These are phyloP conservation scores for Australoheros facetus DNA, from an alignment of 2,797 vertebrate genomes.

Conservation along the genomic window DNA sequence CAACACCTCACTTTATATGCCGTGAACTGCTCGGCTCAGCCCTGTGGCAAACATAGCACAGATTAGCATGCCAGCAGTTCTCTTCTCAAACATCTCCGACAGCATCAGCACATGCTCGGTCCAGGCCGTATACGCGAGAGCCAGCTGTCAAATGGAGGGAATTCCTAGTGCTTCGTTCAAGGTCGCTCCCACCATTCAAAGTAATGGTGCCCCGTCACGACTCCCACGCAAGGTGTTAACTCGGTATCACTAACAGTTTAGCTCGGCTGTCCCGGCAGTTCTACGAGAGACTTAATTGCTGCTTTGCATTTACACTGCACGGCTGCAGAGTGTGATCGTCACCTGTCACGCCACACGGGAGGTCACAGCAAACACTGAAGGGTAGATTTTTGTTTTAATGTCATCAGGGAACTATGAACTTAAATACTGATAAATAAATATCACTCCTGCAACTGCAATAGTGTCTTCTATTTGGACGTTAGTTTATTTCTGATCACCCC, in stretches of 20 bases:
- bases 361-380: not conserved
- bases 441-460: rapidly evolving
- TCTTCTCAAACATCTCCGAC: slow-evolving; percentile 66
- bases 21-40: slow-evolving; percentile 54
- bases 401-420: rapidly evolving
- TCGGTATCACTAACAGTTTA: slow-evolving; percentile 70
- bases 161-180: slow-evolving; percentile 63
- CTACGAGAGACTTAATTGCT: slow-evolving; percentile 52
- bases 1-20: slow-evolving; percentile 58
- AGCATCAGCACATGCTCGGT: slow-evolving; percentile 68
- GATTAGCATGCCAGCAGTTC: slow-evolving; percentile 67
- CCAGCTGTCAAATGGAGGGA: slow-evolving; percentile 73
- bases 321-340: slow-evolving; percentile 19
- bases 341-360: slow-evolving; percentile 43
- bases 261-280: slow-evolving; percentile 56
- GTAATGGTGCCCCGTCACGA: slow-evolving; percentile 26
- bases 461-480: too few species aligned
- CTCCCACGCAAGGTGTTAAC: slow-evolving; percentile 74
- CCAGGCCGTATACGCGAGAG: slow-evolving; percentile 59
- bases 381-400: too few species aligned
- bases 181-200: slow-evolving; percentile 73
- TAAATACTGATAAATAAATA: not conserved
- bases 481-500: too few species aligned
- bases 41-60: slow-evolving; percentile 70
- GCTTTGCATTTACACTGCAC: slow-evolving; percentile 34